phyloP scores from a whole-genome alignment of 2,888 invertebrate species.

The Leistus spinibarbis region DNA sequence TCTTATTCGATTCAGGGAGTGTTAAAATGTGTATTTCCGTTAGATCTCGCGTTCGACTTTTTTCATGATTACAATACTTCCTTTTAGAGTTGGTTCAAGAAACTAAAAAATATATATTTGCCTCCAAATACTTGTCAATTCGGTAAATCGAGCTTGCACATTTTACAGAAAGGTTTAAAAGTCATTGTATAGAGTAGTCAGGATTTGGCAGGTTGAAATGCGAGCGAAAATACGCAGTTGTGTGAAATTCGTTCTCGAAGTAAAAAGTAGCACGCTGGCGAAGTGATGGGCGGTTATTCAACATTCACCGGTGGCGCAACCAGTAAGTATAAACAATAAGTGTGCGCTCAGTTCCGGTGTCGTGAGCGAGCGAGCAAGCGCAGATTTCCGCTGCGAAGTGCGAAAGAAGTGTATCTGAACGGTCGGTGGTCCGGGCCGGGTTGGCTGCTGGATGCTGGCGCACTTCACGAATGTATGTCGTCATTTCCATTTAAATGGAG shows the following conservation, averaged over 20 bases:
- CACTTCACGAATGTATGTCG: slow-evolving; percentile 24
- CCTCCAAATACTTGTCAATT: too few relatives aligned
- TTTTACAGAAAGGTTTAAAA: background rate
- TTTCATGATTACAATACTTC: too few relatives aligned
- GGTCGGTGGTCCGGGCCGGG: background rate
- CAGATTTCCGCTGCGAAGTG: slow-evolving; percentile 10
- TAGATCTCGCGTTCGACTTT: too few relatives aligned
- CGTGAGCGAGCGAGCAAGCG: background rate
- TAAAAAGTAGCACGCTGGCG: background rate
- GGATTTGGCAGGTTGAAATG: background rate
- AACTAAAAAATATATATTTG: background rate
- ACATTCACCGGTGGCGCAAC: slow-evolving; percentile 13
- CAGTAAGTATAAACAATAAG: slow-evolving; percentile 36
- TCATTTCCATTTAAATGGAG: slow-evolving; percentile 39
- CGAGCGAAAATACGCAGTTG: background rate
- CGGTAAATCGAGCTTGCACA: background rate
- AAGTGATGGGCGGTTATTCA: background rate
- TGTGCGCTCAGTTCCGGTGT: slow-evolving; percentile 9
- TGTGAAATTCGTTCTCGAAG: background rate
- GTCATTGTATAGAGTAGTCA: background rate
- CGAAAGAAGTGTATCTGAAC: slow-evolving; percentile 29
- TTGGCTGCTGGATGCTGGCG: background rate
- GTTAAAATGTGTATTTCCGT: too few relatives aligned
- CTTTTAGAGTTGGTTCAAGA: too few relatives aligned
- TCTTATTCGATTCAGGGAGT: too few relatives aligned